Evolutionary conservation across 2,888 invertebrate species (phyloP).

Genomic region (Macroteleia sp.): DNA sequence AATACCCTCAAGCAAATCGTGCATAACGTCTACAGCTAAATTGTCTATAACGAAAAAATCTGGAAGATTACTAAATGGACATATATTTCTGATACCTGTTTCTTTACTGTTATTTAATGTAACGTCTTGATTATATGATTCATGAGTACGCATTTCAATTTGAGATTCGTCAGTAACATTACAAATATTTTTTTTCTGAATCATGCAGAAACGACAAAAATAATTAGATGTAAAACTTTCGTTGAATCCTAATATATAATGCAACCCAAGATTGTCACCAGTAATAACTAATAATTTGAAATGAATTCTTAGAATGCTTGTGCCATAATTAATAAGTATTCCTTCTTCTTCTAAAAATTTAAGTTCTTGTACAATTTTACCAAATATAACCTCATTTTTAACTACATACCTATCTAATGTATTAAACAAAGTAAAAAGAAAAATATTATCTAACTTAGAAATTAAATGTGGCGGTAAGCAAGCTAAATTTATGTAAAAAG

Average conservation of each 20-base stretch:
- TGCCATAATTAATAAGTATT: slow-evolving; percentile 16
- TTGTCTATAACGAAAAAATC: background rate
- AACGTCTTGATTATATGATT: slow-evolving; percentile 6
- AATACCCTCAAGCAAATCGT: background rate
- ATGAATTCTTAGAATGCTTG: slow-evolving; percentile 4
- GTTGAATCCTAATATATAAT: background rate
- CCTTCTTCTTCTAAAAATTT: slow-evolving; percentile 33
- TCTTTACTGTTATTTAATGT: slow-evolving; percentile 7
- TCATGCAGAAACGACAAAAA: background rate
- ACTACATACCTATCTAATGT: slow-evolving; percentile 2
- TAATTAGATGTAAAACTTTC: background rate
- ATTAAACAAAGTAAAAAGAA: slow-evolving; percentile 3
- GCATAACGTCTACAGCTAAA: background rate
- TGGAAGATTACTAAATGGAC: background rate
- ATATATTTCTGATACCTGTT: background rate
- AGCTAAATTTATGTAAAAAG: background rate
- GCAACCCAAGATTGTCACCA: background rate
- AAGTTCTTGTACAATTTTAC: slow-evolving; percentile 48
- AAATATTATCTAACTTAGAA: slow-evolving; percentile 16
- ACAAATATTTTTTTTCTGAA: slow-evolving; percentile 22
- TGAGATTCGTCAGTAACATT: slow-evolving; percentile 30
- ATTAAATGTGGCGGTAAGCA: background rate
- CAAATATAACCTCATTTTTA: slow-evolving; percentile 3
- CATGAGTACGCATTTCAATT: slow-evolving; percentile 8
- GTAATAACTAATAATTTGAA: background rate